phyloP scores from a whole-genome alignment of 2,888 invertebrate genomes.

The Ophion slaviceki region DNA sequence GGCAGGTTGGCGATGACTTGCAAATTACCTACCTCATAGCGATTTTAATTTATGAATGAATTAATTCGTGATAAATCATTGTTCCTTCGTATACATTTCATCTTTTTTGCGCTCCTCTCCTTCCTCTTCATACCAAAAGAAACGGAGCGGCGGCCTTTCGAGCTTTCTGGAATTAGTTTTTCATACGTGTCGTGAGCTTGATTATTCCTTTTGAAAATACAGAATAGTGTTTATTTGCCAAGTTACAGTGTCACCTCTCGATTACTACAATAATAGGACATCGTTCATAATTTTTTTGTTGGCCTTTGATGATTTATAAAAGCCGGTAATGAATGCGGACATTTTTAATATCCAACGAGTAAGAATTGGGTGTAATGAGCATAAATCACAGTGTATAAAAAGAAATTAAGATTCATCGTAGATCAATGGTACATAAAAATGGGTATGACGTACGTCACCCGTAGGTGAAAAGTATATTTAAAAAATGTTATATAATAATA shows the following conservation, averaged over 20 bases:
- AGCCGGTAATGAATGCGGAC: background rate
- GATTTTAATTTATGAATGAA: conserved; percentile 53
- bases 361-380: too few species aligned
- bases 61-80: conserved; percentile 48
- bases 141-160: background rate
- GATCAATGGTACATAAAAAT: too few species aligned
- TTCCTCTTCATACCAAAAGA: background rate
- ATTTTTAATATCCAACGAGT: too few species aligned
- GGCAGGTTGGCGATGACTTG: conserved; percentile 45
- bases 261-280: background rate
- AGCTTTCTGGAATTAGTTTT: conserved; percentile 36
- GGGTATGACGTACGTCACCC: too few species aligned
- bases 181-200: background rate
- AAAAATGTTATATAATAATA: too few species aligned
- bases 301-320: background rate
- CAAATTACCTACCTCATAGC: conserved; percentile 44
- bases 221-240: background rate
- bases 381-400: too few species aligned
- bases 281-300: background rate
- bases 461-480: too few species aligned
- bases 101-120: background rate
- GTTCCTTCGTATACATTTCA: conserved; percentile 18
- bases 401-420: too few species aligned
- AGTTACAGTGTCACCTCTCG: conserved; percentile 15
- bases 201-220: conserved; percentile 4